Evolutionary conservation across 2,113 vertebrate genomes (phyloP), one percentile per base, ranked within the genome.

Genomic region (Python bivittatus): DNA sequence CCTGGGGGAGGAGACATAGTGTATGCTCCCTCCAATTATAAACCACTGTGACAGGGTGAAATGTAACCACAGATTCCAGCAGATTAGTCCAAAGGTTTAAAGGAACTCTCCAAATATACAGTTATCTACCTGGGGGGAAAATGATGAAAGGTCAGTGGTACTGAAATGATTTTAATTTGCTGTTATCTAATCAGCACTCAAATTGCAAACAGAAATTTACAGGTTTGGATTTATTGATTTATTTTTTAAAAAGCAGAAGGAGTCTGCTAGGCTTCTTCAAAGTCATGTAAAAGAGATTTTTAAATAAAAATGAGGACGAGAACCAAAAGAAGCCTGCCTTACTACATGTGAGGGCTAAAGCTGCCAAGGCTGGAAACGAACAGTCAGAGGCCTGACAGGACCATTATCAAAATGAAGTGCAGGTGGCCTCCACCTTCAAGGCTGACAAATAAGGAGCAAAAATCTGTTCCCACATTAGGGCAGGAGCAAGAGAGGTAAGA

Each of bases 1-100:
- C 64, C 86, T 92, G 68, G 6, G 91, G 54, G 86, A 88, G 27
- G 17, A 92, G 54, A 68, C 54, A 88, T 88, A 83, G 56, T 83
- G 22, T 83, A 61, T 72, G 48, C 29, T 91, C 23, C 48, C 60
- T 53, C 60, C 84, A 86, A 68, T 91, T 91, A 91, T 56, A 87
- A 60, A 86, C 44, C 60, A 56, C 8, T 12, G 29, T 86, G 48
- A 87, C 84, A 68, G 42, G 33, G 60, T 91, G 61, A 86, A 91
- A 91, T 64, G 64, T 83, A 88, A 56, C 64, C 91, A 88, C 3
- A 10, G 53, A 57, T 87, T 88, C 86, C 79, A 88, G 85, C 52
- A 57, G 54, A 29, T 5, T 6, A 79, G 27, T 9, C 64, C 42
- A 92, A 88, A 88, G 54, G 25, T 52, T 83, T 88, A 92, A 88